These are phyloP conservation scores for Ciconia boyciana DNA, from an alignment of 2,113 vertebrate species.

Conservation along the genomic window DNA sequence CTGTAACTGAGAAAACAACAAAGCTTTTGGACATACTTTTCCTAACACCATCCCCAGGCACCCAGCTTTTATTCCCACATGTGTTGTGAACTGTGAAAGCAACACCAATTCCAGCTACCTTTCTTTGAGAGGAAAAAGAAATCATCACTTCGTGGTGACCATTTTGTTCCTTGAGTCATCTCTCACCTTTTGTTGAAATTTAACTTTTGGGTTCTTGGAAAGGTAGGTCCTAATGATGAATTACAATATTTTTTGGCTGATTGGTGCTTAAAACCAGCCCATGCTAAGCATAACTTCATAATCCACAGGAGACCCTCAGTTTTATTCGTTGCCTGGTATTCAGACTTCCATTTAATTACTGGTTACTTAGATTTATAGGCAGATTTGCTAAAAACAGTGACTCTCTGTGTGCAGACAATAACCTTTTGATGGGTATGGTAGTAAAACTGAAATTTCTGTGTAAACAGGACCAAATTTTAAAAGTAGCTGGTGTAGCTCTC, in stretches of 20 bases:
- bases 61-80: background rate
- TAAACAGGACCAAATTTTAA: conserved; percentile 61
- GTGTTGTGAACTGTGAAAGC: background rate
- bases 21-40: background rate
- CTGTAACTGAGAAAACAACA: background rate
- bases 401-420: conserved; percentile 61
- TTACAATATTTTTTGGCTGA: conserved; percentile 19
- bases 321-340: conserved; percentile 67
- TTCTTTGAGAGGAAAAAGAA: conserved; percentile 2
- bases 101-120: background rate
- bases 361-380: conserved; percentile 56
- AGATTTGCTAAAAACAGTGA: conserved; percentile 64
- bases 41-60: background rate
- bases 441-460: conserved; percentile 58
- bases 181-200: background rate
- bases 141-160: background rate
- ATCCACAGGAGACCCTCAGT: conserved; percentile 41
- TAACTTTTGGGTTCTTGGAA: background rate
- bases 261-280: conserved; percentile 27
- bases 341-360: conserved; percentile 65
- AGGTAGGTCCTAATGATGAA: conserved; percentile 1
- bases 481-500: conserved; percentile 53
- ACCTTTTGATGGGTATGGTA: conserved; percentile 63
- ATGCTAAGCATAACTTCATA: conserved; percentile 46
- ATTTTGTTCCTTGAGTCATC: background rate